Conservation (phyloP, 2,888 invertebrate genomes). For the Cactoblastis cactorum region DNA sequence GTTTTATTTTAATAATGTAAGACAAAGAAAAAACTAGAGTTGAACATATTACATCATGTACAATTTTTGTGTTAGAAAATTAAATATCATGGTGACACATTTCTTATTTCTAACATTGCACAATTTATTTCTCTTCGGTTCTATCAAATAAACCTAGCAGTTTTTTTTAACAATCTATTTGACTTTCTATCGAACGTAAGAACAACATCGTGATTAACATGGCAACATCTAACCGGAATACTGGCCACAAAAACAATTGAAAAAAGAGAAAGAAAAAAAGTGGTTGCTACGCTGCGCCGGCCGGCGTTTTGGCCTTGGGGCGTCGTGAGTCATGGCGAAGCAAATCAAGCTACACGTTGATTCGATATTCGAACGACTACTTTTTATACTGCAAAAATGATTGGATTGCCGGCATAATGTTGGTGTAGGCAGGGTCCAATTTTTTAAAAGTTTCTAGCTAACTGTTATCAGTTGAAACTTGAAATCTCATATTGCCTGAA, state of each 20-base stretch:
- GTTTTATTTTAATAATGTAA: too few species aligned
- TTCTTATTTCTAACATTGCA: too few species aligned
- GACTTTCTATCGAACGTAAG: neutral
- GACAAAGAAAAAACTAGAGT: too few species aligned
- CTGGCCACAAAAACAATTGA: slow-evolving; percentile 47
- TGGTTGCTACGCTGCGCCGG: slow-evolving; percentile 62
- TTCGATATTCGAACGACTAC: slow-evolving; percentile 32
- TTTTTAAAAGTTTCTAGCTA: neutral
- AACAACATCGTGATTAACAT: slow-evolving; percentile 6
- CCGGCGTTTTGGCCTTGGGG: slow-evolving; percentile 66
- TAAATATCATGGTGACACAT: too few species aligned
- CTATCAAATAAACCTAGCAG: too few species aligned
- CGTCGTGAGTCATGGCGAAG: slow-evolving; percentile 50
- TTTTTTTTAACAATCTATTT: neutral
- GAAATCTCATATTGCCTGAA: neutral
- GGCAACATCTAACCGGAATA: slow-evolving; percentile 22
- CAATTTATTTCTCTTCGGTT: too few species aligned
- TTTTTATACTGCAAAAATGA: slow-evolving; percentile 27
- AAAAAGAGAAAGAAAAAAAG: slow-evolving; percentile 51
- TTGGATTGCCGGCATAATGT: slow-evolving; percentile 1
- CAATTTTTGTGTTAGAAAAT: too few species aligned
- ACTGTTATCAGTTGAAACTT: neutral
- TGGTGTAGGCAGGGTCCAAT: neutral
- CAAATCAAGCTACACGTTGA: slow-evolving; percentile 41
- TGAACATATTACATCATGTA: too few species aligned